phyloP scores from a whole-genome alignment of 2,113 vertebrate genomes.

The Probosciger aterrimus region DNA sequence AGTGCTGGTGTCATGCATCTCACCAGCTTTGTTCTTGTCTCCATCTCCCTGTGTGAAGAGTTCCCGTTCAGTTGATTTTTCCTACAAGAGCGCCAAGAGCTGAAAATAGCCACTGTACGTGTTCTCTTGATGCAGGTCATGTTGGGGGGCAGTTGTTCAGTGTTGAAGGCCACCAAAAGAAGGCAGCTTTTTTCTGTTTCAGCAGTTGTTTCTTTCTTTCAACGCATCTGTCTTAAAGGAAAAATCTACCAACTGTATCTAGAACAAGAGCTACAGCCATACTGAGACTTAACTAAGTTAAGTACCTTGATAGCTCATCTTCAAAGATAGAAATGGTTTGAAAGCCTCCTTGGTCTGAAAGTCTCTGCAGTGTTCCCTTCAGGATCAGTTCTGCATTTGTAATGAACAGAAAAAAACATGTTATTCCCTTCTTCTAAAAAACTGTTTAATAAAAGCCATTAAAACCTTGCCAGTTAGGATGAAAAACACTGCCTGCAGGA shows the following conservation, averaged over 20 bases:
- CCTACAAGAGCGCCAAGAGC: background rate
- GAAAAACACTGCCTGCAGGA: conserved; percentile 22
- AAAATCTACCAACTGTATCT: background rate
- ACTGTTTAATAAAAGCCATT: background rate
- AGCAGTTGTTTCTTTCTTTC: background rate
- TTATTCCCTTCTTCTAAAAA: background rate
- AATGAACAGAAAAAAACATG: background rate
- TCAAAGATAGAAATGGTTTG: background rate
- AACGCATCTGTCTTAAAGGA: background rate
- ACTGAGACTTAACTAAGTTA: background rate
- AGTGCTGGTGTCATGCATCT: background rate
- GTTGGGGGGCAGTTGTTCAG: background rate
- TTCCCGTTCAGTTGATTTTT: background rate
- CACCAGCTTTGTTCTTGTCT: background rate
- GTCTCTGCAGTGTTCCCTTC: background rate
- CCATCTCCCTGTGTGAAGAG: background rate
- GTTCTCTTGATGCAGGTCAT: background rate
- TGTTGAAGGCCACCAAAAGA: background rate
- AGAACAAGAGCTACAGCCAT: background rate
- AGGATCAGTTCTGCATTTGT: background rate
- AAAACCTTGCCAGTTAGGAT: background rate
- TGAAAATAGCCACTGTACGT: background rate
- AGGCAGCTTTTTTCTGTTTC: background rate
- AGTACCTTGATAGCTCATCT: background rate
- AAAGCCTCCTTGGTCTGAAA: background rate